Percentiles rank a stretch among this genome's conserved stretches.
These are phyloP conservation scores for Gallinago media DNA, from an alignment of 2,113 vertebrate species.

Conservation along the genomic window DNA sequence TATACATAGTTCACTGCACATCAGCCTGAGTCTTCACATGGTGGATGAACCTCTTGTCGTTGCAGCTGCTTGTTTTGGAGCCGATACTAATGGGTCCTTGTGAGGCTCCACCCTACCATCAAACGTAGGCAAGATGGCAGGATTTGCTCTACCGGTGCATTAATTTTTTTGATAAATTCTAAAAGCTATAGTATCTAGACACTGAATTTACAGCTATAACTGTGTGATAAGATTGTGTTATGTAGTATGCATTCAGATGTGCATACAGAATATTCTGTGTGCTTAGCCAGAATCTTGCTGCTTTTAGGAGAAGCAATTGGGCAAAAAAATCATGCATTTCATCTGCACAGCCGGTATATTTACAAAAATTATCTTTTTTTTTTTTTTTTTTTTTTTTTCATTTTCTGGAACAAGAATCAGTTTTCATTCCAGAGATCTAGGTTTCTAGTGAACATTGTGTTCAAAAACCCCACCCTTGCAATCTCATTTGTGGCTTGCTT, in stretches of 20 bases:
- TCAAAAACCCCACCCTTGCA: fast-evolving
- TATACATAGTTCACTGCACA: fast-evolving
- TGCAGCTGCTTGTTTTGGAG: neutral
- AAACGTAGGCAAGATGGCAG: neutral
- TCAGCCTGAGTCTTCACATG: neutral
- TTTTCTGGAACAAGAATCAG: neutral
- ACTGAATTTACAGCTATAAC: neutral
- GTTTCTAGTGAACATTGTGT: neutral
- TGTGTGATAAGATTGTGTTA: neutral
- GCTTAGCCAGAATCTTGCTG: neutral
- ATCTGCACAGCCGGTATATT: neutral
- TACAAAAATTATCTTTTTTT: neutral
- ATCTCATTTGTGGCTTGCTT: neutral
- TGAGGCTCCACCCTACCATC: neutral
- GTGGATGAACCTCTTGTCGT: neutral
- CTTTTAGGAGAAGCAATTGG: neutral
- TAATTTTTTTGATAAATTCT: neutral
- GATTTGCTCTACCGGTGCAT: neutral
- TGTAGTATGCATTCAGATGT: neutral
- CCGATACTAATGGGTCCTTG: neutral
- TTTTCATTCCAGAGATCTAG: neutral
- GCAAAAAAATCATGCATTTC: neutral
- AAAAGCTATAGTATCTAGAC: neutral
- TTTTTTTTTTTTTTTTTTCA: neutral
- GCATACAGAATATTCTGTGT: neutral